phyloP scores from a whole-genome alignment of 2,888 invertebrate species.

The Oxyteleia sp. region DNA sequence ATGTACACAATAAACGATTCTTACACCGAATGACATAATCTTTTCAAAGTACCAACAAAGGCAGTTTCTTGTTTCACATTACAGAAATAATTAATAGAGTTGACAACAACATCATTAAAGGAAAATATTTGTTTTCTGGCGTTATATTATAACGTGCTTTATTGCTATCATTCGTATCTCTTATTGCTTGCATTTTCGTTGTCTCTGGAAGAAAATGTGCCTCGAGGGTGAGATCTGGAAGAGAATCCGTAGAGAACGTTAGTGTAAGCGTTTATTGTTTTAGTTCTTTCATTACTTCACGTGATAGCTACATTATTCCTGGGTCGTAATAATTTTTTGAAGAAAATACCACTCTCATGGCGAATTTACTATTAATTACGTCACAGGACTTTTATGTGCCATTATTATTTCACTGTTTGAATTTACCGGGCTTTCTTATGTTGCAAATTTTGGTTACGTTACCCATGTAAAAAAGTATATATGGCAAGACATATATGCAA shows the following conservation, averaged over 20 bases:
- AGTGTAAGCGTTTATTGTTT: constrained; percentile 74
- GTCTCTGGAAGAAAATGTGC: constrained; percentile 69
- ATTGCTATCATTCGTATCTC: constrained; percentile 74
- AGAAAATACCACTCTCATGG: constrained; percentile 39
- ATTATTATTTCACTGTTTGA: no score
- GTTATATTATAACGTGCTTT: constrained; percentile 74
- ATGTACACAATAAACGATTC: constrained; percentile 42
- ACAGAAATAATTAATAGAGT: constrained; percentile 70
- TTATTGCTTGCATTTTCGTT: constrained; percentile 74
- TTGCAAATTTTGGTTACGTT: no score
- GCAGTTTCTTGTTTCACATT: constrained; percentile 49
- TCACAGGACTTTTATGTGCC: constrained; percentile 29
- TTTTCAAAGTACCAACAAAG: constrained; percentile 60
- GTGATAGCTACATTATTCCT: constrained; percentile 60
- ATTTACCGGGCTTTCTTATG: no score
- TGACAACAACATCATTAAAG: constrained; percentile 72
- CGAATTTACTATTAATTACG: constrained; percentile 59
- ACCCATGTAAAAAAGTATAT: no score
- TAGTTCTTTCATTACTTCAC: constrained; percentile 71
- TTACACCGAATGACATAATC: constrained; percentile 33
- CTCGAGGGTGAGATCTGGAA: constrained; percentile 69
- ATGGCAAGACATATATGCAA: no score
- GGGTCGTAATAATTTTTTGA: constrained; percentile 53
- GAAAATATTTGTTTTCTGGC: constrained; percentile 73
- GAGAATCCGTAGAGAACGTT: constrained; percentile 66